phyloP scores from a whole-genome alignment of 1,140 invertebrate genomes.

The Drosophila bocqueti region DNA sequence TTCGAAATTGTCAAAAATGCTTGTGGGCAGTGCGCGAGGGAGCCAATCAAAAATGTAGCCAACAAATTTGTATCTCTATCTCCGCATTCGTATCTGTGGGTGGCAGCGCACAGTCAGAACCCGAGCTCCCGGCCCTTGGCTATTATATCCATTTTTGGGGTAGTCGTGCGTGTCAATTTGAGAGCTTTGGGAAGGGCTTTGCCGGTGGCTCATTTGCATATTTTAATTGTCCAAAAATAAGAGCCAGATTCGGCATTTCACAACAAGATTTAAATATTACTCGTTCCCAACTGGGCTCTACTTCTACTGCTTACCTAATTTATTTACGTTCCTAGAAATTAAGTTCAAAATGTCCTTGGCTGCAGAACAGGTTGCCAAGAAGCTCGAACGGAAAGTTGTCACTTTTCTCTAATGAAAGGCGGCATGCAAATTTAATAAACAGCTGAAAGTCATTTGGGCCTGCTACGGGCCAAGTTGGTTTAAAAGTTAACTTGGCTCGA shows the following conservation, averaged over 20 bases:
- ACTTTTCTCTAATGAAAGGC: slow-evolving; percentile 50
- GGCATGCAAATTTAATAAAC: slow-evolving; percentile 61
- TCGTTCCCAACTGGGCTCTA: slow-evolving; percentile 16
- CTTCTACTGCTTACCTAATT: slow-evolving; percentile 60
- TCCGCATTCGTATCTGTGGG: slow-evolving; percentile 21
- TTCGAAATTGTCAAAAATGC: slow-evolving; percentile 69
- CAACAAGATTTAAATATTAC: slow-evolving; percentile 41
- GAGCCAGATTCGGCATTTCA: slow-evolving; percentile 19
- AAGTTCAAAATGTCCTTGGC: slow-evolving; percentile 26
- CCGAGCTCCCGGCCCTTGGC: neutral
- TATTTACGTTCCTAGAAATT: slow-evolving; percentile 61
- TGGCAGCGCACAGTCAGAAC: slow-evolving; percentile 3
- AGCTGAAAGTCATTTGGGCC: slow-evolving; percentile 31
- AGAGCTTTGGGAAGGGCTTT: slow-evolving; percentile 28
- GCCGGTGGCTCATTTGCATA: slow-evolving; percentile 64
- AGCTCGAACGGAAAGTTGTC: slow-evolving; percentile 18
- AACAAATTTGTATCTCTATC: slow-evolving; percentile 54
- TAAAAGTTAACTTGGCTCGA: slow-evolving; percentile 4
- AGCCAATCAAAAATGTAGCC: slow-evolving; percentile 75
- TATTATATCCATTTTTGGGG: slow-evolving; percentile 29
- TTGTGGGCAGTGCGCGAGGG: slow-evolving; percentile 31
- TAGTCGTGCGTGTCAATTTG: slow-evolving; percentile 65
- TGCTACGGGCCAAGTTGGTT: slow-evolving; percentile 24
- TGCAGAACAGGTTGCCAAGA: neutral
- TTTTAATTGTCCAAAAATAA: slow-evolving; percentile 62